phyloP scores from a whole-genome alignment of 2,113 vertebrate species.

The Cyanocitta stelleri region DNA sequence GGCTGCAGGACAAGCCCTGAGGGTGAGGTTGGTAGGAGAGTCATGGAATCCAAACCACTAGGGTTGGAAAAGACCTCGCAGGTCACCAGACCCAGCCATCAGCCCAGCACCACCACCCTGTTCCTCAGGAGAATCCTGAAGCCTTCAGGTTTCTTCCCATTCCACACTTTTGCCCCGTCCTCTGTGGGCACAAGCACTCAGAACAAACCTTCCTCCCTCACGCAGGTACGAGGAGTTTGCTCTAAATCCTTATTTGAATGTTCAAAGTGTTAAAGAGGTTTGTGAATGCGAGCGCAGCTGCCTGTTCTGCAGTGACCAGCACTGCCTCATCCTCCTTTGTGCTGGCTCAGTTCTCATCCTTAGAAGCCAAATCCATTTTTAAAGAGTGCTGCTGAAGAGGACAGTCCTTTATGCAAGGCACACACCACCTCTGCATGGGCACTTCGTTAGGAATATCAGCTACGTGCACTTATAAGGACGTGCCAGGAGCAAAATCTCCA shows the following conservation, averaged over 20 bases:
- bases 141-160: neutral
- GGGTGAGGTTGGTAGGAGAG: neutral
- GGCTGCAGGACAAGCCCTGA: neutral
- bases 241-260: neutral
- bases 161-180: neutral
- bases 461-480: neutral
- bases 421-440: neutral
- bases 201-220: neutral
- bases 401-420: neutral
- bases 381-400: neutral
- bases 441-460: neutral
- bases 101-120: neutral
- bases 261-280: neutral
- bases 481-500: neutral
- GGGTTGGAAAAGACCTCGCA: accelerated
- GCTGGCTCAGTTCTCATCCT: neutral
- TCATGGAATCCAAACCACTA: too few relatives aligned
- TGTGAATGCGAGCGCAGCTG: neutral
- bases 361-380: neutral
- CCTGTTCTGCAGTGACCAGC: neutral
- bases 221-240: neutral
- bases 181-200: accelerated
- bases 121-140: neutral
- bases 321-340: neutral
- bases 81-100: neutral